These are phyloP conservation scores for Leucoraja ocellata DNA, from an alignment of 2,797 vertebrate genomes.

Conservation along the genomic window DNA sequence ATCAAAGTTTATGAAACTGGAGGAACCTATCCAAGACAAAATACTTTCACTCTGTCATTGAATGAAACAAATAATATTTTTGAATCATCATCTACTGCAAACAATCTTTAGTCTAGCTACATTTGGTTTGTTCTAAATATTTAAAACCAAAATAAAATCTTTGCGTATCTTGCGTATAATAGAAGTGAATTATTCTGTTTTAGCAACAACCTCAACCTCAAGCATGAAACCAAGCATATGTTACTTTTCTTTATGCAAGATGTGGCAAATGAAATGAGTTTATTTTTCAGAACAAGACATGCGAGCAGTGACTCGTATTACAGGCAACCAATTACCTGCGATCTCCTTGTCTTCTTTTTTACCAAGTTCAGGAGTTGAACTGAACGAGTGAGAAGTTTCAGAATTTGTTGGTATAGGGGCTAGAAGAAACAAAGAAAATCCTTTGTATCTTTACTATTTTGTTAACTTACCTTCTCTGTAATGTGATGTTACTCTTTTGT, in stretches of 20 bases:
- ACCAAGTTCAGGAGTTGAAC: not conserved
- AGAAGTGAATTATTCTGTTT: not conserved
- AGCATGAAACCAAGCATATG: not conserved
- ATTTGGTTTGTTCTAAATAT: not conserved
- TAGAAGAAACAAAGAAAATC: slow-evolving; percentile 8
- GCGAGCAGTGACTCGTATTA: not conserved
- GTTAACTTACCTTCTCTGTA: not conserved
- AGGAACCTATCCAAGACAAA: not conserved
- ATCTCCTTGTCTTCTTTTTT: slow-evolving; percentile 13
- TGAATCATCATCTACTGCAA: not conserved
- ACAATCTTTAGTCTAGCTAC: not conserved
- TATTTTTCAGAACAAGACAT: not conserved
- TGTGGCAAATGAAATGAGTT: not conserved
- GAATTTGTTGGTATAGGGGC: not conserved
- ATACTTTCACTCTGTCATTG: not conserved
- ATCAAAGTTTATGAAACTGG: not conserved
- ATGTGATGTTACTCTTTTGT: not conserved
- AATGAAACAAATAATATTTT: not conserved
- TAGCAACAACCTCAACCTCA: not conserved
- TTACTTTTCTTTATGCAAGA: not conserved
- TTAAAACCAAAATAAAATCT: not conserved
- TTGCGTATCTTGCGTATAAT: not conserved
- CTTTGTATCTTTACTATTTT: not conserved
- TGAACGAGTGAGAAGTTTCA: not conserved
- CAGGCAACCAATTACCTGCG: not conserved